A percentile compares a stretch with the other conserved stretches of the same genome.
phyloP scores from a whole-genome alignment of 2,797 vertebrate species.

The Acestrorhynchus altus region DNA sequence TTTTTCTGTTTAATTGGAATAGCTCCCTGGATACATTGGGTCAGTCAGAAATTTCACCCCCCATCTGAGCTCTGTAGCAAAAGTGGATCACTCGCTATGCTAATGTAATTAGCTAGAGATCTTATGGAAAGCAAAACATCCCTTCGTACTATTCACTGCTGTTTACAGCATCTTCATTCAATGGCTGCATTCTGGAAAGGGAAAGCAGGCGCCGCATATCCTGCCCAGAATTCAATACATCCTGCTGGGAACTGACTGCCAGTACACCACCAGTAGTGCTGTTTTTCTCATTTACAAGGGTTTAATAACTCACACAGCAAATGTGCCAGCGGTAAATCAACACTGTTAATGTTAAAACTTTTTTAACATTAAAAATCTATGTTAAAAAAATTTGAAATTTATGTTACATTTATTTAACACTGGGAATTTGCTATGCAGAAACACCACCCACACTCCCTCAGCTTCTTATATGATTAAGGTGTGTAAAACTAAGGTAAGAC shows the following conservation, averaged over 20 bases:
- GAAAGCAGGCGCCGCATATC: slow-evolving; percentile 2
- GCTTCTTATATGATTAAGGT: too few species aligned
- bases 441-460: too few species aligned
- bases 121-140: neutral
- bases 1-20: too few species aligned
- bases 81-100: neutral
- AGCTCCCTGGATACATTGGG: neutral
- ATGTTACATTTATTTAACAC: too few species aligned
- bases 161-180: neutral
- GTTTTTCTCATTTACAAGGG: neutral
- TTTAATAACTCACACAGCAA: neutral
- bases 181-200: neutral
- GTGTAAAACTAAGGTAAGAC: neutral
- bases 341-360: too few species aligned
- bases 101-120: neutral
- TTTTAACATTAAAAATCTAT: too few species aligned
- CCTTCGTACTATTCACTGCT: neutral
- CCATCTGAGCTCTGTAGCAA: neutral
- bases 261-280: neutral
- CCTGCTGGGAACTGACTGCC: neutral
- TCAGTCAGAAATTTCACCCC: neutral
- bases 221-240: slow-evolving; percentile 2
- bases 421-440: too few species aligned
- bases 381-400: too few species aligned
- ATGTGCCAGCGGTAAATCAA: too few species aligned